phyloP scores from a whole-genome alignment of 30 jellyfish, hydroid and myxozoan genomes.

The Hydra vulgaris region DNA sequence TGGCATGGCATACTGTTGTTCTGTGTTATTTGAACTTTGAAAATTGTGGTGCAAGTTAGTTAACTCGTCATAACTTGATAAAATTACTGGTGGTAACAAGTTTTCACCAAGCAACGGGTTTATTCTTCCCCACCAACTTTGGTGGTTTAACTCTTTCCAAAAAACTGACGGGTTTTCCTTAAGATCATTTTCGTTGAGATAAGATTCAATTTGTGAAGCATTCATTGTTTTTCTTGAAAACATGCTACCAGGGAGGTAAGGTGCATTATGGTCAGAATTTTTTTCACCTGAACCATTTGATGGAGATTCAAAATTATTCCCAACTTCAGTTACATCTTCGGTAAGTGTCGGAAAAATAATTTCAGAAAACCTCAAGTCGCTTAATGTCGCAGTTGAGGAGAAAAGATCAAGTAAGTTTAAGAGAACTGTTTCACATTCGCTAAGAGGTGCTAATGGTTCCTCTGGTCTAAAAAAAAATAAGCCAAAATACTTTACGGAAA shows the following conservation, averaged over 20 bases:
- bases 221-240: slow-evolving; percentile 1
- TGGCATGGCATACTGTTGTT: slow-evolving; percentile 16
- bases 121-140: not conserved
- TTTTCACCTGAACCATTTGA: not conserved
- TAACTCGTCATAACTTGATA: slow-evolving; percentile 23
- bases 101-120: not conserved
- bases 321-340: not conserved
- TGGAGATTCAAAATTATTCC: not conserved
- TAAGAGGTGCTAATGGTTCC: not conserved
- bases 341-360: not conserved
- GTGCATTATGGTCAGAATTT: not conserved
- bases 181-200: not conserved
- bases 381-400: not conserved
- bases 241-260: slow-evolving; percentile 22
- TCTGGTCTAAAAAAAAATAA: not conserved
- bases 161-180: not conserved
- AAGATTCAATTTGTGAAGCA: not conserved
- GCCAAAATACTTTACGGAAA: too few relatives aligned
- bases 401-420: not conserved
- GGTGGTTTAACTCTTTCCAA: not conserved
- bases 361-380: not conserved
- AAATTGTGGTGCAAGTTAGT: slow-evolving; percentile 13
- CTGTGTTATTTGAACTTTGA: not conserved
- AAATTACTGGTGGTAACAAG: slow-evolving; percentile 17
- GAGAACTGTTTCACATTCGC: not conserved